Conservation (phyloP, 2,888 invertebrate species). For the Bellardia pandia region DNA sequence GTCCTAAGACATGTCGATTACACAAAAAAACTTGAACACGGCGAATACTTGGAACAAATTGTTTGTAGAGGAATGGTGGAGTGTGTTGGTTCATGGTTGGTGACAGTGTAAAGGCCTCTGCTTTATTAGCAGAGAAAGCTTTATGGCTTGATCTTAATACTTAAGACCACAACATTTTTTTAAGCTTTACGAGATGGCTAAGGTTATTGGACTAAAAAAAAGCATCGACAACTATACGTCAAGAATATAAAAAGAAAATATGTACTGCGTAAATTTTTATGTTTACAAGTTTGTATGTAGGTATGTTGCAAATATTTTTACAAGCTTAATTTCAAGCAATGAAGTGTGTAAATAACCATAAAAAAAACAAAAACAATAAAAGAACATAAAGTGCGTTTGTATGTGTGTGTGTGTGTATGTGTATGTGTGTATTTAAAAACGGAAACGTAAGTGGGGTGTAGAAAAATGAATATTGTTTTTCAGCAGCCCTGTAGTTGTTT, state of each 20-base stretch:
- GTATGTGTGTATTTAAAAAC: background rate
- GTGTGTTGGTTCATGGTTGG: background rate
- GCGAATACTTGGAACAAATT: background rate
- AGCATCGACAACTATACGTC: background rate
- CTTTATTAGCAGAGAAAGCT: conserved; percentile 58
- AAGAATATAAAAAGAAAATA: background rate
- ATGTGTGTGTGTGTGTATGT: no score
- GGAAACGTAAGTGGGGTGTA: conserved; percentile 29
- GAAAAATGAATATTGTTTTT: conserved; percentile 37
- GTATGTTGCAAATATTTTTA: conserved; percentile 12
- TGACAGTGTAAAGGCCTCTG: background rate
- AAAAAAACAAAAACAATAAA: conserved; percentile 31
- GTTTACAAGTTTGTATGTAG: background rate
- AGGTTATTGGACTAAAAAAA: conserved; percentile 6
- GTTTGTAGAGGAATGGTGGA: background rate
- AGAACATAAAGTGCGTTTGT: background rate
- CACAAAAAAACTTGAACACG: background rate
- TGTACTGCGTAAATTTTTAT: conserved; percentile 1
- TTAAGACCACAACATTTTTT: conserved; percentile 28
- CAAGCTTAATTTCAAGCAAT: conserved; percentile 40
- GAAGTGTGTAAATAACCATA: conserved; percentile 54
- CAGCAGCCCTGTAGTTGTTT: background rate
- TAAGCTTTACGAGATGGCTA: background rate
- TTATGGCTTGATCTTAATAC: conserved; percentile 49
- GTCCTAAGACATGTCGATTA: background rate